These are phyloP conservation scores for Mesoligia furuncula DNA, from an alignment of 2,888 invertebrate genomes.

Conservation along the genomic window DNA sequence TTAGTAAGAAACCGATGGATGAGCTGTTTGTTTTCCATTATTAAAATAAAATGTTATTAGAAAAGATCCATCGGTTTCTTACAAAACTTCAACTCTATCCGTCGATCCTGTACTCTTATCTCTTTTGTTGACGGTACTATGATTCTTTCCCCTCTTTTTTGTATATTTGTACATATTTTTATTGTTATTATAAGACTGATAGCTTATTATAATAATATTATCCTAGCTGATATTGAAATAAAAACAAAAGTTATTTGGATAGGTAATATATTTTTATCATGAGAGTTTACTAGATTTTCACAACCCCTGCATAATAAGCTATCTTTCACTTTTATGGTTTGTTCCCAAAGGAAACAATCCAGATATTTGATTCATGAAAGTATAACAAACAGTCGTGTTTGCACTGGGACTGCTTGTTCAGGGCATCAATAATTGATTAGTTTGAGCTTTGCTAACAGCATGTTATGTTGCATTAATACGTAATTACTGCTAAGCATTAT, in stretches of 20 bases:
- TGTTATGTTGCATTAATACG: slow-evolving; percentile 24
- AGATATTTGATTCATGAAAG: slow-evolving; percentile 33
- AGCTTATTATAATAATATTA: background rate
- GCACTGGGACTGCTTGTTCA: slow-evolving; percentile 24
- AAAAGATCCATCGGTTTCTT: too few species aligned
- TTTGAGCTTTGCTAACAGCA: slow-evolving; percentile 36
- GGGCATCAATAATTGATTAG: slow-evolving; percentile 47
- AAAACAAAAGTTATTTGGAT: background rate
- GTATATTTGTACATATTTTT: background rate
- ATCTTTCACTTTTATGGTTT: slow-evolving; percentile 18
- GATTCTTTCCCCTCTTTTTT: background rate
- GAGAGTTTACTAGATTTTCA: background rate
- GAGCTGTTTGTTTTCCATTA: too few species aligned
- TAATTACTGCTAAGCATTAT: slow-evolving; percentile 19
- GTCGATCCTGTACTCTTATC: too few species aligned
- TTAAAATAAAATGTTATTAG: too few species aligned
- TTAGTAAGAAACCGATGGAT: too few species aligned
- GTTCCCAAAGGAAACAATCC: slow-evolving; percentile 6
- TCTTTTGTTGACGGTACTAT: too few species aligned
- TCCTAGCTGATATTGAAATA: background rate
- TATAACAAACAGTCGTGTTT: slow-evolving; percentile 41
- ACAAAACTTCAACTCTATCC: too few species aligned
- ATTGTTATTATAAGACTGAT: background rate
- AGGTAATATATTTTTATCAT: background rate
- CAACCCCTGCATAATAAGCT: background rate